Percentiles rank a stretch among this genome's conserved stretches.
These are phyloP conservation scores for Cephus runcator DNA, from an alignment of 2,888 invertebrate species.

Conservation along the genomic window DNA sequence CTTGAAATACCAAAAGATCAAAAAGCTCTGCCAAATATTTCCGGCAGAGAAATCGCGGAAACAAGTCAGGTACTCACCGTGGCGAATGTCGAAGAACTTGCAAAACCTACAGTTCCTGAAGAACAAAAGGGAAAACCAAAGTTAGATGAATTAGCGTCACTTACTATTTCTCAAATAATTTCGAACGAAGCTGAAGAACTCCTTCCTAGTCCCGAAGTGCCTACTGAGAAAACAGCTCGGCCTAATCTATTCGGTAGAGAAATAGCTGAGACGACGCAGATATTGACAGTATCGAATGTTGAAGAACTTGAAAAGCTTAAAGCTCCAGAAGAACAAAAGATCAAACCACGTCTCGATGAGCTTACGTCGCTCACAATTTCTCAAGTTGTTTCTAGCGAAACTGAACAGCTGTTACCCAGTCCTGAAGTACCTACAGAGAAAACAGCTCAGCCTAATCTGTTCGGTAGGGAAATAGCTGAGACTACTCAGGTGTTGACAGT, in stretches of 20 bases:
- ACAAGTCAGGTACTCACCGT: conserved; percentile 52
- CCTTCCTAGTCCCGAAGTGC: conserved; percentile 39
- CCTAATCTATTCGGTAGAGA: conserved; percentile 52
- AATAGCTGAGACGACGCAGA: conserved; percentile 62
- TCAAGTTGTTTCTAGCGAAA: conserved; percentile 41
- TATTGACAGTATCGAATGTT: conserved; percentile 46
- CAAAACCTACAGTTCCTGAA: conserved; percentile 34
- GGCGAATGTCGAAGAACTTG: conserved; percentile 41
- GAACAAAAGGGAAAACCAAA: conserved; percentile 46
- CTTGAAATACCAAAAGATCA: conserved; percentile 10
- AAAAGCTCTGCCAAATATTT: conserved; percentile 14
- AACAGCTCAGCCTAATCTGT: conserved; percentile 57
- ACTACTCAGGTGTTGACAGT: conserved; percentile 44
- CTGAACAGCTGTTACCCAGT: conserved; percentile 34
- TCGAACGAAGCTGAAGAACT: conserved; percentile 46
- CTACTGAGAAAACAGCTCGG: conserved; percentile 48
- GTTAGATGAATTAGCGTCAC: conserved; percentile 44
- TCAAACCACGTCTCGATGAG: conserved; percentile 45
- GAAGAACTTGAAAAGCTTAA: conserved; percentile 37
- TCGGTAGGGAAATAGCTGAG: conserved; percentile 56
- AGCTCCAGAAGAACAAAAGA: conserved; percentile 40
- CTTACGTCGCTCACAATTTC: conserved; percentile 44
- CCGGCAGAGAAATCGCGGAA: conserved; percentile 49
- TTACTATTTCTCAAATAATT: conserved; percentile 47
- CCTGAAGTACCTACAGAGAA: conserved; percentile 52